Conservation (phyloP, 2,113 vertebrate genomes). For the Catharus bicknelli region DNA sequence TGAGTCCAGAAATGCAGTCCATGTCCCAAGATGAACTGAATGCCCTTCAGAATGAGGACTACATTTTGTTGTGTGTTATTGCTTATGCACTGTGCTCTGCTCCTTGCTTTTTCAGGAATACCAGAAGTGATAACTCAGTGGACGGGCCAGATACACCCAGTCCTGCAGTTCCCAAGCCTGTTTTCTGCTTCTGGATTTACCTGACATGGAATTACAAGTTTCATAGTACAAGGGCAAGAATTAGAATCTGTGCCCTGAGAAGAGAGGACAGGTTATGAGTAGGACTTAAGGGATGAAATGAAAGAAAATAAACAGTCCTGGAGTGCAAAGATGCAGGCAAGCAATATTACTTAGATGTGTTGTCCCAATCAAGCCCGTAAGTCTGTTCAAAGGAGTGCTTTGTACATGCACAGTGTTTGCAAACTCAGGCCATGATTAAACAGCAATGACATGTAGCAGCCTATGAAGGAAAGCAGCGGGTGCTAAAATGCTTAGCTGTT, state of each 20-base stretch:
- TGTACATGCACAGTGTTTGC: background rate
- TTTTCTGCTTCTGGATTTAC: background rate
- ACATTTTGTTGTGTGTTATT: background rate
- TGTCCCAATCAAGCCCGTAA: background rate
- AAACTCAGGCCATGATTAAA: slow-evolving; percentile 13
- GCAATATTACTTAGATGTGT: background rate
- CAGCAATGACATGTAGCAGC: slow-evolving; percentile 21
- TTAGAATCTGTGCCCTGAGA: background rate
- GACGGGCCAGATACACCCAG: background rate
- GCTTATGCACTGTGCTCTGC: background rate
- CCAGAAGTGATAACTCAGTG: background rate
- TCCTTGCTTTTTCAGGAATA: background rate
- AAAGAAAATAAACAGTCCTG: background rate
- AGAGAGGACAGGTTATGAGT: background rate
- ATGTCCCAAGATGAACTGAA: background rate
- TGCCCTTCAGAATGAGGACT: background rate
- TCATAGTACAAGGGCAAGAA: background rate
- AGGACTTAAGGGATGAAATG: background rate
- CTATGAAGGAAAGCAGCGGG: slow-evolving; percentile 45
- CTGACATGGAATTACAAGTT: background rate
- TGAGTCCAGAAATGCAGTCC: background rate
- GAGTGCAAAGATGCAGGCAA: background rate
- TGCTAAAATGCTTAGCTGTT: slow-evolving; percentile 54
- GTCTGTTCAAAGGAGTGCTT: background rate
- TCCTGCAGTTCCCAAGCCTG: background rate